These are phyloP conservation scores for Seriola rivoliana DNA, from an alignment of 2,113 vertebrate genomes.

Conservation along the genomic window DNA sequence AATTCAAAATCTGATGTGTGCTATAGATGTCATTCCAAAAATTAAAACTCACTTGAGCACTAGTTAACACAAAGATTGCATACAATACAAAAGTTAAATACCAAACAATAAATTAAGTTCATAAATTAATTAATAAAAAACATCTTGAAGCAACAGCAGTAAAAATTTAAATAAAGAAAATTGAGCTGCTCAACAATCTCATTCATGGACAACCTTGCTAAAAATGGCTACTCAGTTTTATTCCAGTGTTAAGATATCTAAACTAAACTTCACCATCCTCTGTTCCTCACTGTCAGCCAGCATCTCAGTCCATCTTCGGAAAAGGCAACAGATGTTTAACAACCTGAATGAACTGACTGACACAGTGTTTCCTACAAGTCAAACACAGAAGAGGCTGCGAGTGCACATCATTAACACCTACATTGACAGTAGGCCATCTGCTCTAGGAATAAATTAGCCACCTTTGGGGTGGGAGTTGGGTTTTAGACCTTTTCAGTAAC, in stretches of 20 bases:
- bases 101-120: constrained; percentile 84
- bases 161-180: constrained; percentile 77
- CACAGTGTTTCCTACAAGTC: constrained; percentile 46
- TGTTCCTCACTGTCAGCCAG: constrained; percentile 17
- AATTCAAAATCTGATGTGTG: constrained; percentile 51
- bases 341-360: constrained; percentile 51
- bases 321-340: constrained; percentile 50
- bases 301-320: constrained; percentile 22
- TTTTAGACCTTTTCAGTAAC: constrained; percentile 42
- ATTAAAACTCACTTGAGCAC: constrained; percentile 52
- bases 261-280: constrained; percentile 48
- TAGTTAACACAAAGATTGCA: constrained; percentile 64
- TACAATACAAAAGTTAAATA: constrained; percentile 82
- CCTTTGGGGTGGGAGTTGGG: background rate
- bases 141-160: constrained; percentile 74
- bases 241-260: constrained; percentile 80
- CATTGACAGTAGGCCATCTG: constrained; percentile 16
- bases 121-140: constrained; percentile 78
- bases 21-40: constrained; percentile 45
- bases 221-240: constrained; percentile 62
- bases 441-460: constrained; percentile 1
- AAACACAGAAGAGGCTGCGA: constrained; percentile 52
- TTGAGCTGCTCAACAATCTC: constrained; percentile 74
- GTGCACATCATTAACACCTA: constrained; percentile 65
- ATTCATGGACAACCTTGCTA: constrained; percentile 55